Conservation (phyloP, 2,113 vertebrate genomes). For the Nothocercus nigrocapillus region DNA sequence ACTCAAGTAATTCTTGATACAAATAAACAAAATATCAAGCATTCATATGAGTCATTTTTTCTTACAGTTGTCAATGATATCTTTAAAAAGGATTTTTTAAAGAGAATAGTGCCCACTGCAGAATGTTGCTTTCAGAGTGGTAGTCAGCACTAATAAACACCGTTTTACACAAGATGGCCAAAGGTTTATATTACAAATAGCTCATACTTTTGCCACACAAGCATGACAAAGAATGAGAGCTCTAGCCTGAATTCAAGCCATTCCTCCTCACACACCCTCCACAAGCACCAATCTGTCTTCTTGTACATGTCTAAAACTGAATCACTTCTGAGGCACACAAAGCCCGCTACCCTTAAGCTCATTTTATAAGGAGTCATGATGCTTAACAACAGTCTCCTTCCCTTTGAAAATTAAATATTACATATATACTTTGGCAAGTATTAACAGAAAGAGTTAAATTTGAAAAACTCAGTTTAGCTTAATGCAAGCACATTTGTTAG, state of each 20-base stretch:
- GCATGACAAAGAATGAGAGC: not conserved
- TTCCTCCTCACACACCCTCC: not conserved
- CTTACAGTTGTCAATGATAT: not conserved
- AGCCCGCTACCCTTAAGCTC: not conserved
- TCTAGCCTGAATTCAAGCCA: not conserved
- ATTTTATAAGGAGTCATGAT: not conserved
- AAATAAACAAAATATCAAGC: not conserved
- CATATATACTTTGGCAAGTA: not conserved
- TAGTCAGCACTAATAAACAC: not conserved
- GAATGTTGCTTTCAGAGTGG: not conserved
- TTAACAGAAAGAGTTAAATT: constrained; percentile 15
- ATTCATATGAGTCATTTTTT: not conserved
- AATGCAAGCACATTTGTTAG: constrained; percentile 49
- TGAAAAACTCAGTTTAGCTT: constrained; percentile 42
- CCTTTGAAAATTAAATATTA: not conserved
- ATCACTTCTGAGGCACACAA: not conserved
- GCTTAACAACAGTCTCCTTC: not conserved
- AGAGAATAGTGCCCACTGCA: not conserved
- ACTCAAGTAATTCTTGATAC: not conserved
- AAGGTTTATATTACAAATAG: not conserved
- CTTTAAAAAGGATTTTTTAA: not conserved
- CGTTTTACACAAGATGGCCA: not conserved
- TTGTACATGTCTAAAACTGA: not conserved
- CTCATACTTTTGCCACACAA: not conserved
- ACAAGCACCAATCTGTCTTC: not conserved